Percentiles rank a stretch among this genome's conserved stretches.
phyloP scores from a whole-genome alignment of 2,888 invertebrate species.

The Lasioglossum villosulum region DNA sequence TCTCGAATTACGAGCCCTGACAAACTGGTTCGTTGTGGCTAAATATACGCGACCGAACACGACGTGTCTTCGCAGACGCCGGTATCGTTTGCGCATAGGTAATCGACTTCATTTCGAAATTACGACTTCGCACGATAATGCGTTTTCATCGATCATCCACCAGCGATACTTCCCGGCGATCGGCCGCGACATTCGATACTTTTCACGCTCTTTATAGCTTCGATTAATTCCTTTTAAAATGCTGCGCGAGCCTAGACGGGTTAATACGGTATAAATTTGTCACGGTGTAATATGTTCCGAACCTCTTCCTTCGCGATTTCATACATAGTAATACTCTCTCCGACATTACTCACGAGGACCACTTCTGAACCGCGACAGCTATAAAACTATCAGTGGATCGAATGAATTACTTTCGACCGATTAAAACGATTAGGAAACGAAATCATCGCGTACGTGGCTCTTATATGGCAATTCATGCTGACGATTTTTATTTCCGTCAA shows the following conservation, averaged over 20 bases:
- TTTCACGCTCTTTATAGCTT: not conserved
- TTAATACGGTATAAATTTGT: not conserved
- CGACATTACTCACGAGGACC: no score
- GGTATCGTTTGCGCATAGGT: constrained; percentile 40
- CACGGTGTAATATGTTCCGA: not conserved
- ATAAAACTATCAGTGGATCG: no score
- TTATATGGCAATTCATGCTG: no score
- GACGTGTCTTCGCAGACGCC: constrained; percentile 36
- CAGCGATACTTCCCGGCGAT: not conserved
- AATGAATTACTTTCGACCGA: no score
- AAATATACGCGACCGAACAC: constrained; percentile 41
- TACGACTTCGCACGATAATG: constrained; percentile 24
- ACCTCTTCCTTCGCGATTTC: not conserved
- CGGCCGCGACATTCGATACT: not conserved
- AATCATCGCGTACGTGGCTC: no score
- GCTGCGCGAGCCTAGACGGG: not conserved
- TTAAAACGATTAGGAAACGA: no score
- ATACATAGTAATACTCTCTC: not conserved
- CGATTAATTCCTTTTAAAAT: not conserved
- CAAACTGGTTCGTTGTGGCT: constrained; percentile 58
- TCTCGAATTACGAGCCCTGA: constrained; percentile 52
- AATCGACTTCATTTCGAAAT: constrained; percentile 45
- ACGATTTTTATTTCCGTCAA: no score
- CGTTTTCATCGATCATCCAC: not conserved
- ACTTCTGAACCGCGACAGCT: no score